Percentiles rank a stretch among this genome's conserved stretches.
phyloP scores from a whole-genome alignment of 2,888 invertebrate genomes.

The Zygogramma bicolorata region DNA sequence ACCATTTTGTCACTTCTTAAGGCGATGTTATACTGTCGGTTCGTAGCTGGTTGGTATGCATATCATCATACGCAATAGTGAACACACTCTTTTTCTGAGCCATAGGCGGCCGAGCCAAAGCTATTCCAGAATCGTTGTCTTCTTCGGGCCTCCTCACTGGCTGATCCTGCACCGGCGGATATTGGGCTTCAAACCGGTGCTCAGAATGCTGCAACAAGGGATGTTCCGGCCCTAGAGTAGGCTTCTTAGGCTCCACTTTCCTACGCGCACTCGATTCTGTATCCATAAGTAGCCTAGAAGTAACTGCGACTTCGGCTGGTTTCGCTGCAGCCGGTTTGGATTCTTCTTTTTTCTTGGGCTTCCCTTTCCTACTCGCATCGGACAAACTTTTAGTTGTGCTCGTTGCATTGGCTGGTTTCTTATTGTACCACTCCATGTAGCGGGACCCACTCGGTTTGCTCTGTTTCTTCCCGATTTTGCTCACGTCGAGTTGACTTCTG shows the following conservation, averaged over 20 bases:
- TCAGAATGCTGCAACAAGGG: slow-evolving; percentile 83
- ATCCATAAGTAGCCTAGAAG: slow-evolving; percentile 52
- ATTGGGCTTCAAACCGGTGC: slow-evolving; percentile 76
- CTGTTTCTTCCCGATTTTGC: slow-evolving; percentile 46
- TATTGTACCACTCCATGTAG: slow-evolving; percentile 85
- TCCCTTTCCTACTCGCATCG: slow-evolving; percentile 50
- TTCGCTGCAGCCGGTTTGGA: slow-evolving; percentile 51
- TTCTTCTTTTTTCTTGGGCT: slow-evolving; percentile 65
- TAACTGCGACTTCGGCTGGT: slow-evolving; percentile 43
- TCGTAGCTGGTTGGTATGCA: slow-evolving; percentile 85
- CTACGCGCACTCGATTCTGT: slow-evolving; percentile 56
- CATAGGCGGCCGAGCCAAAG: slow-evolving; percentile 79
- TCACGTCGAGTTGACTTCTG: slow-evolving; percentile 66
- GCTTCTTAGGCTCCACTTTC: slow-evolving; percentile 51
- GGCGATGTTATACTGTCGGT: slow-evolving; percentile 85
- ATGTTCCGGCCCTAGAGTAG: slow-evolving; percentile 67
- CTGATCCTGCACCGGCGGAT: slow-evolving; percentile 48
- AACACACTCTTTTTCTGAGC: slow-evolving; percentile 93
- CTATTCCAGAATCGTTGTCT: slow-evolving; percentile 83
- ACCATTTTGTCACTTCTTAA: slow-evolving; percentile 27
- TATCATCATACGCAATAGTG: slow-evolving; percentile 92
- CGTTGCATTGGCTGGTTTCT: slow-evolving; percentile 49
- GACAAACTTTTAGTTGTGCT: slow-evolving; percentile 50
- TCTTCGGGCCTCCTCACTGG: slow-evolving; percentile 69
- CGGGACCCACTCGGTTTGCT: slow-evolving; percentile 66